phyloP scores from a whole-genome alignment of 2,888 invertebrate species.

The Timema cristinae region DNA sequence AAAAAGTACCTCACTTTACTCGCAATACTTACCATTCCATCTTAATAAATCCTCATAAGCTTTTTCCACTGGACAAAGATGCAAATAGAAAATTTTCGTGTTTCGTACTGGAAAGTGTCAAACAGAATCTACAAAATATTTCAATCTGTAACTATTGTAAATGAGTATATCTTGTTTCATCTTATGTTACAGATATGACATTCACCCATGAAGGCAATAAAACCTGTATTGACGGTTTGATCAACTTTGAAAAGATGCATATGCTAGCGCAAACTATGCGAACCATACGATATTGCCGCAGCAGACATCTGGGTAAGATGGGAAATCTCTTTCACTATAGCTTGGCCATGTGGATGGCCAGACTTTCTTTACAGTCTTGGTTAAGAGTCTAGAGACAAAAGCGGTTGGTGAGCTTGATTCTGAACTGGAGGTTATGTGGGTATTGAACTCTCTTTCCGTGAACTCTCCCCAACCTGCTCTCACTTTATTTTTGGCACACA shows the following conservation, averaged over 20 bases:
- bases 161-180: too few relatives aligned
- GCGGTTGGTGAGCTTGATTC: not conserved
- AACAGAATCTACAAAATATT: too few relatives aligned
- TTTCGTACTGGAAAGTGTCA: too few relatives aligned
- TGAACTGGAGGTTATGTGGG: not conserved
- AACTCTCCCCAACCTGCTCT: not conserved
- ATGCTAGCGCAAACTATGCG: conserved; percentile 80
- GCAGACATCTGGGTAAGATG: conserved; percentile 60
- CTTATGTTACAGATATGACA: conserved; percentile 55
- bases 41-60: too few relatives aligned
- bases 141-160: too few relatives aligned
- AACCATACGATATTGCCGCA: conserved; percentile 69
- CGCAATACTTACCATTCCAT: too few relatives aligned
- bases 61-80: too few relatives aligned
- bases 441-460: not conserved
- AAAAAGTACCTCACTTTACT: too few relatives aligned
- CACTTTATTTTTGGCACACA: conserved; percentile 1
- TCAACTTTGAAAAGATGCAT: conserved; percentile 88
- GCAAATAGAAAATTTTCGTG: too few relatives aligned
- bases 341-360: not conserved
- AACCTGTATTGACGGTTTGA: conserved; percentile 69
- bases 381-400: not conserved
- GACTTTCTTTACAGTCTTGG: not conserved
- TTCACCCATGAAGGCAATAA: conserved; percentile 85
- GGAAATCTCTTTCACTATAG: not conserved